Conservation (phyloP, 2,113 vertebrate genomes). For the Glaucomys volans region DNA sequence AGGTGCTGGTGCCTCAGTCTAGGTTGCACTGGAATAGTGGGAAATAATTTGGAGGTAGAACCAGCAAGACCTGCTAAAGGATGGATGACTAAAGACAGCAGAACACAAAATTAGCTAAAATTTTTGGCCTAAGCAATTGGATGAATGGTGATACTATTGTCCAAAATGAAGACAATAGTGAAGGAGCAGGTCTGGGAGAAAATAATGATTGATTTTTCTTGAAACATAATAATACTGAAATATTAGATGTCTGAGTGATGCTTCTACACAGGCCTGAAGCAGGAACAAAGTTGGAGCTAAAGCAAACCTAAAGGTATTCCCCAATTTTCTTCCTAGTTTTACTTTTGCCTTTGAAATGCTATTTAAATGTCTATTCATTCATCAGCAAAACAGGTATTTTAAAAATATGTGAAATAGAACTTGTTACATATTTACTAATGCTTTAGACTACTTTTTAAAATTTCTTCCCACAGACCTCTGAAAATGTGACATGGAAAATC, state of each 20-base stretch:
- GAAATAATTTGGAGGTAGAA: not conserved
- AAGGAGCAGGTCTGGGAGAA: not conserved
- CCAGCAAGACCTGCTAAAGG: not conserved
- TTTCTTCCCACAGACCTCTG: not conserved
- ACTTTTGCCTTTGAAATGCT: conserved; percentile 25
- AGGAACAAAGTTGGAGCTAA: not conserved
- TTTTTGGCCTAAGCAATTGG: not conserved
- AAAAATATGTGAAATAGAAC: not conserved
- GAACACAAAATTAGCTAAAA: not conserved
- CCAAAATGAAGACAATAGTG: not conserved
- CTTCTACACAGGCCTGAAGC: not conserved
- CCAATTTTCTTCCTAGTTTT: conserved; percentile 13
- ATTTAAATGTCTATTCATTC: conserved; percentile 34
- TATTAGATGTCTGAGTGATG: not conserved
- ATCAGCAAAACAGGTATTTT: not conserved
- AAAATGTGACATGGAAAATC: conserved; percentile 3
- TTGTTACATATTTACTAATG: not conserved
- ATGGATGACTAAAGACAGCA: not conserved
- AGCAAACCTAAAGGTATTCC: not conserved
- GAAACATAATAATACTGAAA: not conserved
- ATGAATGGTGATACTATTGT: not conserved
- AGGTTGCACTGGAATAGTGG: not conserved
- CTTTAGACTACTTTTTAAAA: conserved; percentile 38
- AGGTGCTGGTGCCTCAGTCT: not conserved
- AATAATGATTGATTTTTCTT: not conserved